A percentile compares a stretch with the other conserved stretches of the same genome.
Evolutionary conservation across 2,113 vertebrate species (phyloP).

Genomic region (Poecile atricapillus): DNA sequence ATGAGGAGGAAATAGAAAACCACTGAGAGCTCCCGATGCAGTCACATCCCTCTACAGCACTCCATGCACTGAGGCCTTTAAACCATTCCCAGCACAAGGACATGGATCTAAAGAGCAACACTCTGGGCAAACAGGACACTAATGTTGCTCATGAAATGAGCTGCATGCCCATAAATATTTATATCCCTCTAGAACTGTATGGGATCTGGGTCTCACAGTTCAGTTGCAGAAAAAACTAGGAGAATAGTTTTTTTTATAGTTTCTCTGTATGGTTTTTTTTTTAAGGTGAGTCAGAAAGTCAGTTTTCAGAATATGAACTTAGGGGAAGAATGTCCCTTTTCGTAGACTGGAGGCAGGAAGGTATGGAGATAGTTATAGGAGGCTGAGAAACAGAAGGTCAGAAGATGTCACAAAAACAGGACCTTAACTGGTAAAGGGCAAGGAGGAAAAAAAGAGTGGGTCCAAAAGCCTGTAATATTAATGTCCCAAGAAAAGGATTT

Average conservation of each 20-base stretch:
- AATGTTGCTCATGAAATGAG: background rate
- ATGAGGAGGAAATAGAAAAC: background rate
- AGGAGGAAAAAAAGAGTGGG: background rate
- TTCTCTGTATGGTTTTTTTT: background rate
- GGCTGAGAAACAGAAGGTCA: background rate
- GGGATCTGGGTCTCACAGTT: background rate
- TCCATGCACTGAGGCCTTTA: background rate
- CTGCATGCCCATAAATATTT: background rate
- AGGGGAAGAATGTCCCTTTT: background rate
- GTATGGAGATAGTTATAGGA: background rate
- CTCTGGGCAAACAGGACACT: background rate
- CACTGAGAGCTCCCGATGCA: background rate
- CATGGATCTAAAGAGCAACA: background rate
- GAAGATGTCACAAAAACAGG: background rate
- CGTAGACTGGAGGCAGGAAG: background rate
- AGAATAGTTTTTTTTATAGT: too few species aligned
- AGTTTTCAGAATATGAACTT: background rate
- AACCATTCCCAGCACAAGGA: background rate
- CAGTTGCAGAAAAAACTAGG: background rate
- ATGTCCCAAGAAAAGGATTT: background rate
- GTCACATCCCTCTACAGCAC: background rate
- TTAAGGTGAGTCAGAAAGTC: background rate
- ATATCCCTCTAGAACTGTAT: background rate
- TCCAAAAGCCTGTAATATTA: background rate
- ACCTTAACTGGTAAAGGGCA: background rate